phyloP scores from a whole-genome alignment of 2,797 vertebrate genomes.

The Aplochiton taeniatus region DNA sequence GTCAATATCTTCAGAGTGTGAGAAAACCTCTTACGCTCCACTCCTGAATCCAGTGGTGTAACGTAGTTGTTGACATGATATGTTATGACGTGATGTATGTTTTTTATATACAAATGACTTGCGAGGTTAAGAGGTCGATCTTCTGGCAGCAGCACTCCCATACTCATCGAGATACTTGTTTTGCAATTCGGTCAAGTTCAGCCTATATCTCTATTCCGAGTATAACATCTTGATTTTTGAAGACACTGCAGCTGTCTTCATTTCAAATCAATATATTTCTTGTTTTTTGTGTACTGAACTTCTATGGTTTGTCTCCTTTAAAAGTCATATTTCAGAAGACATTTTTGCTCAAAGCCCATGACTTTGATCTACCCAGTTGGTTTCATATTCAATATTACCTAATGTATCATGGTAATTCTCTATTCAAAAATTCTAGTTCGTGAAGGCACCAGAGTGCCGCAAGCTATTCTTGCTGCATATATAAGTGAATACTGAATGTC shows the following conservation, averaged over 20 bases:
- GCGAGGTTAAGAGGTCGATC: slow-evolving; percentile 39
- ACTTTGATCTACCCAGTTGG: slow-evolving; percentile 41
- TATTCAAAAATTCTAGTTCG: slow-evolving; percentile 50
- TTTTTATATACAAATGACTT: slow-evolving; percentile 3
- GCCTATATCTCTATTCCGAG: slow-evolving; percentile 59
- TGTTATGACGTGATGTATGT: slow-evolving; percentile 31
- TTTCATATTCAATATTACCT: slow-evolving; percentile 37
- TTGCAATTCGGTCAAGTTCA: slow-evolving; percentile 42
- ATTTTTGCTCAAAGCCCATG: slow-evolving; percentile 43
- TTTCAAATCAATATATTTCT: slow-evolving; percentile 58
- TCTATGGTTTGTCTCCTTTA: slow-evolving; percentile 41
- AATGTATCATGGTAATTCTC: slow-evolving; percentile 34
- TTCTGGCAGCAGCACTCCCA: slow-evolving; percentile 46
- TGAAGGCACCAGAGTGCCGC: slow-evolving; percentile 62
- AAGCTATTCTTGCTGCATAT: slow-evolving; percentile 49
- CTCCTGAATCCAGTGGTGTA: slow-evolving; percentile 12
- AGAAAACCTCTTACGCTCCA: slow-evolving; percentile 17
- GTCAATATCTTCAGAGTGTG: slow-evolving; percentile 37
- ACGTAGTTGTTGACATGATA: neutral
- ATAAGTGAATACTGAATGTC: slow-evolving; percentile 52
- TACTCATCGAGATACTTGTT: slow-evolving; percentile 21
- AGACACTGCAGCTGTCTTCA: slow-evolving; percentile 53
- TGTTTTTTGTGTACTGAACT: slow-evolving; percentile 42
- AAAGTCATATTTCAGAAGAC: slow-evolving; percentile 48
- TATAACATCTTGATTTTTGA: slow-evolving; percentile 63